Evolutionary conservation across 2,113 vertebrate species (phyloP), one percentile per base, ranked within the genome.

Genomic region (Hypocryptadius cinnamomeus): DNA sequence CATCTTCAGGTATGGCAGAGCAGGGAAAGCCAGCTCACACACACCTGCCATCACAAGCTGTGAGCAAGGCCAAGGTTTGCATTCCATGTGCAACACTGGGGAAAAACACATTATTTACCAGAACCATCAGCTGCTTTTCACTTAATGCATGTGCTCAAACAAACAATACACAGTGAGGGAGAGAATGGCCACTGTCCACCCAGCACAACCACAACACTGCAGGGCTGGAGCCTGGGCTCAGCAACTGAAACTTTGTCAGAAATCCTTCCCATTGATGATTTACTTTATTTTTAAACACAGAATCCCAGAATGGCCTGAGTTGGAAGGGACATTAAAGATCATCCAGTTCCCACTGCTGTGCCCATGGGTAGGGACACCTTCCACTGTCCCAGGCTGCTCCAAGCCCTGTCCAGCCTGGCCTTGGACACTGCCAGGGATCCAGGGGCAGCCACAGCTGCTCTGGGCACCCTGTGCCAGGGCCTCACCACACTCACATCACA

Each of bases 151-250:
- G 14, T 13, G 23, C 56, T 59, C 73, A 13, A 13, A 23, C 2
- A 33, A 11, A 12, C 35, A 20, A 21, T 0, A 10, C 8, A 9
- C 19, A 4, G 1, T 0, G 15, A 51, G 9, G 20, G 25, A 31
- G 30, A 61, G 35, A 30, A 45, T 3, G 3, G 31, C 31, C 14
- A 10, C 35, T n/a, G 6, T 4, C 10, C 53, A 17, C 30, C 64
- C 25, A 22, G 45, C 65, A 60, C 25, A 2, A 2, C 22, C 44
- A 9, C 42, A 11, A 16, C 25, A 2, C 15, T 2, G 20, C 4
- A 25, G 37, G 2, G 31, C 59, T 13, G 9, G 37, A 54, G 31
- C 11, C 54, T 15, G 44, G 25, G 15, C 44, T 81, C 57, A 42
- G 72, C 21, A 7, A 33, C 4, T 3, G 2, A 10, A 61, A 63